These are phyloP conservation scores for Crocuta crocuta DNA, from an alignment of 2,113 vertebrate species.

Conservation along the genomic window DNA sequence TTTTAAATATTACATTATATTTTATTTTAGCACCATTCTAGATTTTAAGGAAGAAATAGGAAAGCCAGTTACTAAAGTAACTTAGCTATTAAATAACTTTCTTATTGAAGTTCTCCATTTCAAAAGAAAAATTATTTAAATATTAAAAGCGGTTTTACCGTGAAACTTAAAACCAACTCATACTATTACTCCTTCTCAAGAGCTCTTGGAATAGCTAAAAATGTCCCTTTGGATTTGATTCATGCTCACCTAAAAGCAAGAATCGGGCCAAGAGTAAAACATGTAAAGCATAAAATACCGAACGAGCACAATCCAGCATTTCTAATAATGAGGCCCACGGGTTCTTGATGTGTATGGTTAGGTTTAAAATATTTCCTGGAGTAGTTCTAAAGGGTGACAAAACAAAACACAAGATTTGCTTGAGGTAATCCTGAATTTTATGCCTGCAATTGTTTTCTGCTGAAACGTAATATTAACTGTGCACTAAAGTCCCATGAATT, in stretches of 20 bases:
- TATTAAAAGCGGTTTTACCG: constrained; percentile 81
- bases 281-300: constrained; percentile 41
- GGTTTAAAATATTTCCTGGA: constrained; percentile 57
- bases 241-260: constrained; percentile 63
- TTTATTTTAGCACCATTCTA: constrained; percentile 84
- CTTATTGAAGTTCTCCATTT: constrained; percentile 82
- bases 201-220: constrained; percentile 56
- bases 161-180: constrained; percentile 76
- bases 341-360: not conserved
- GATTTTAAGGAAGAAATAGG: constrained; percentile 81
- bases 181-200: constrained; percentile 48
- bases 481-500: not conserved
- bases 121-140: constrained; percentile 83
- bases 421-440: constrained; percentile 23
- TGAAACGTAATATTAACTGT: constrained; percentile 56
- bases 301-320: constrained; percentile 2
- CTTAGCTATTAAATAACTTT: constrained; percentile 85
- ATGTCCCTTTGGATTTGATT: constrained; percentile 62
- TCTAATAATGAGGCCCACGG: not conserved
- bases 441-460: constrained; percentile 24
- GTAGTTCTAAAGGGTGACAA: not conserved
- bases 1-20: constrained; percentile 86
- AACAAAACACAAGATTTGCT: constrained; percentile 54
- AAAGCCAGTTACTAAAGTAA: constrained; percentile 87
- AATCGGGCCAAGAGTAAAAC: constrained; percentile 22